phyloP scores from a whole-genome alignment of 2,888 invertebrate species.

The Drosophila colorata region DNA sequence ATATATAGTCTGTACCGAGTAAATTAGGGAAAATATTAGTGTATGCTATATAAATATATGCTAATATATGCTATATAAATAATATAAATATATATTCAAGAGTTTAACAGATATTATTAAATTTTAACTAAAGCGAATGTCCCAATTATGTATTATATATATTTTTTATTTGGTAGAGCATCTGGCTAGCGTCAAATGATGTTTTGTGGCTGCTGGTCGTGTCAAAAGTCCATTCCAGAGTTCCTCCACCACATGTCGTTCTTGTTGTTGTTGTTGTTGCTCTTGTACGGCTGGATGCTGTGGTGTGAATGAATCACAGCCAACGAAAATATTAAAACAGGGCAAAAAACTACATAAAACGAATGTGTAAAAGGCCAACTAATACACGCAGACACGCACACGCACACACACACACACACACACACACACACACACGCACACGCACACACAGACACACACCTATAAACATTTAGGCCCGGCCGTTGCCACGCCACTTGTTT shows the following conservation, averaged over 20 bases:
- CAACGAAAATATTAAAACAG: conserved; percentile 51
- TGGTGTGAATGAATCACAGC: conserved; percentile 59
- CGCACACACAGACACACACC: conserved; percentile 2
- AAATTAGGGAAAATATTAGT: too few species aligned
- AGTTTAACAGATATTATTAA: too few species aligned
- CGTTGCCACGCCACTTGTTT: conserved; percentile 60
- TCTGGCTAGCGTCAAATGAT: conserved; percentile 28
- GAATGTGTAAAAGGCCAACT: conserved; percentile 33
- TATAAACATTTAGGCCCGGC: conserved; percentile 18
- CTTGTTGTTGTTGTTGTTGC: conserved; percentile 15
- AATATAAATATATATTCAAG: too few species aligned
- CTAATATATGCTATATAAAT: too few species aligned
- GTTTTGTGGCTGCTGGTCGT: conserved; percentile 20
- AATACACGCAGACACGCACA: conserved; percentile 11
- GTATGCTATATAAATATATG: too few species aligned
- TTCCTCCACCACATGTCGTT: conserved; percentile 43
- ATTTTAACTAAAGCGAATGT: neutral
- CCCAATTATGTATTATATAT: too few species aligned
- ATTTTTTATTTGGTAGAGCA: conserved; percentile 25
- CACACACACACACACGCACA: conserved; percentile 10
- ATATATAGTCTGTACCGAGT: too few species aligned
- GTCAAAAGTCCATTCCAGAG: conserved; percentile 33
- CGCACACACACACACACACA: conserved; percentile 3
- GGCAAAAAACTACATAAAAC: conserved; percentile 38
- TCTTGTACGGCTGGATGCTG: conserved; percentile 26